A percentile compares a stretch with the other conserved stretches of the same genome.
These are phyloP conservation scores for Haliaeetus leucogaster DNA, from an alignment of 2,113 vertebrate species.

Conservation along the genomic window DNA sequence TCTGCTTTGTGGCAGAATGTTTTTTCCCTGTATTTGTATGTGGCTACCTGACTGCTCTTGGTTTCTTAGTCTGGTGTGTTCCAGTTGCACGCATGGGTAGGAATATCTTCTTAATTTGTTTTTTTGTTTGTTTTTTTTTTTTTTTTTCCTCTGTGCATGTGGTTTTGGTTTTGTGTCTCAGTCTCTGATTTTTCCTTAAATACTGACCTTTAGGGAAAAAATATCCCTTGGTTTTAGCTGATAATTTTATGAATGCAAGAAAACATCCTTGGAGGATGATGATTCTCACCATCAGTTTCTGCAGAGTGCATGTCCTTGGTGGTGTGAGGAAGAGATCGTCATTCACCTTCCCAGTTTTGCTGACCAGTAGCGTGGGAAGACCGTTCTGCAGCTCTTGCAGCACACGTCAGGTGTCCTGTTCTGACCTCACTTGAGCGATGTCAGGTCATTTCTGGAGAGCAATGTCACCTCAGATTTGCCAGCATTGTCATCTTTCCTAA, in stretches of 20 bases:
- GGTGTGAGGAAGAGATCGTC: background rate
- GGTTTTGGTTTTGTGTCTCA: background rate
- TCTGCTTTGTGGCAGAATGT: background rate
- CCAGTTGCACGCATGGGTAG: background rate
- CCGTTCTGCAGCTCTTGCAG: background rate
- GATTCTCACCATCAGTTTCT: background rate
- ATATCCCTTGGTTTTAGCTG: background rate
- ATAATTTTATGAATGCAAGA: background rate
- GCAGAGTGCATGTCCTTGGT: no score
- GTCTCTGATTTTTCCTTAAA: background rate
- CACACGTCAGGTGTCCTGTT: background rate
- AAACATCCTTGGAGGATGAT: background rate
- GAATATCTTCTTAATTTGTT: background rate
- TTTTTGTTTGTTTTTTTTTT: no score
- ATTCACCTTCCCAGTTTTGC: background rate
- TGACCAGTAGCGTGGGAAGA: background rate
- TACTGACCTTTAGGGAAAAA: background rate
- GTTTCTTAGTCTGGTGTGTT: background rate
- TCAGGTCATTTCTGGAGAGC: background rate
- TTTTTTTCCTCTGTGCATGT: background rate
- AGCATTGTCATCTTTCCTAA: background rate
- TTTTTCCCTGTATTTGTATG: background rate
- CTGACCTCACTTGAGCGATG: background rate
- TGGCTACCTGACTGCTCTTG: background rate
- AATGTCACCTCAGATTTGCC: background rate